Conservation (phyloP, 2,888 invertebrate genomes). For the Diabrotica balteata region DNA sequence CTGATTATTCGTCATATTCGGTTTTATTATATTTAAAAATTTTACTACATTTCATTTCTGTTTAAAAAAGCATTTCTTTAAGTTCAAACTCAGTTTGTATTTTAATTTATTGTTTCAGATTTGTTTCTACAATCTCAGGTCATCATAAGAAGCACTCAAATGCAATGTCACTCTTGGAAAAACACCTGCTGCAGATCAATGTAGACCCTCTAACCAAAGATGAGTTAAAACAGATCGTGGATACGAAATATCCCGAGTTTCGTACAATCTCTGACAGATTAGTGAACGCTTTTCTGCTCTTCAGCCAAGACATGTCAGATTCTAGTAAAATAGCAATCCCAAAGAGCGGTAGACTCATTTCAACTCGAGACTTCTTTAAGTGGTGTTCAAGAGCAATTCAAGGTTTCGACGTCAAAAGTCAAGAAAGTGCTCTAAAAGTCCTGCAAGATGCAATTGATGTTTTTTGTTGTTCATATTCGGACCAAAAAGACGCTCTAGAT, state of each 20-base stretch:
- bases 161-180: slow-evolving; percentile 76
- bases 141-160: slow-evolving; percentile 69
- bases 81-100: too few species aligned
- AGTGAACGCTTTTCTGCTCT: slow-evolving; percentile 82
- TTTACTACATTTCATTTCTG: too few species aligned
- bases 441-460: slow-evolving; percentile 91
- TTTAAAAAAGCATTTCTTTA: too few species aligned
- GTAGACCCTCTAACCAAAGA: slow-evolving; percentile 78
- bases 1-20: too few species aligned
- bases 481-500: slow-evolving; percentile 69
- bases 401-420: slow-evolving; percentile 77
- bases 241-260: slow-evolving; percentile 73
- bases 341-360: slow-evolving; percentile 71
- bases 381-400: slow-evolving; percentile 83
- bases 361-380: slow-evolving; percentile 89
- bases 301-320: slow-evolving; percentile 66
- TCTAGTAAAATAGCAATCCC: slow-evolving; percentile 43
- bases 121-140: slow-evolving; percentile 67
- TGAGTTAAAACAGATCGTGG: slow-evolving; percentile 78
- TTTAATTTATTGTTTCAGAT: slow-evolving; percentile 58
- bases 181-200: slow-evolving; percentile 81
- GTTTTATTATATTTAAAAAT: too few species aligned
- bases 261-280: slow-evolving; percentile 77
- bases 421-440: slow-evolving; percentile 72
- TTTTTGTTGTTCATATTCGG: slow-evolving; percentile 81